phyloP scores from a whole-genome alignment of 2,113 vertebrate species.

The Seriola quinqueradiata region DNA sequence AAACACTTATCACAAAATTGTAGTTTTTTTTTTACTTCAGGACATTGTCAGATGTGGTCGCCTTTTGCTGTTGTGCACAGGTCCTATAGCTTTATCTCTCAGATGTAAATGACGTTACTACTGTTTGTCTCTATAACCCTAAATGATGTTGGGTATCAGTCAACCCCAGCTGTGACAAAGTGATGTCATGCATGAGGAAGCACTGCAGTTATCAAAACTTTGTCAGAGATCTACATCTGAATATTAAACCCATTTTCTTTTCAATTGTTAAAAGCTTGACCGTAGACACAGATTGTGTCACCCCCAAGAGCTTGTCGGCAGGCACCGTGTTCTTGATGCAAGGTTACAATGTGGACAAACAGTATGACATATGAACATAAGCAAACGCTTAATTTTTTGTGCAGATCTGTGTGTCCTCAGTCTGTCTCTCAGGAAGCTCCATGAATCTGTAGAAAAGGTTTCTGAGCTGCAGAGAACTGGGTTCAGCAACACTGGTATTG shows the following conservation, averaged over 20 bases:
- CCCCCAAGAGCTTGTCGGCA: slow-evolving; percentile 31
- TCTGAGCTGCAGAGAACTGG: slow-evolving; percentile 84
- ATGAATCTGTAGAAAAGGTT: slow-evolving; percentile 76
- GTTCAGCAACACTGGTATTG: slow-evolving; percentile 74
- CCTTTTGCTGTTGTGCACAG: slow-evolving; percentile 3
- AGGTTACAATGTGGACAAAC: slow-evolving; percentile 16
- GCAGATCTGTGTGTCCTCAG: slow-evolving; percentile 52
- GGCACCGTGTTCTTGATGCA: slow-evolving; percentile 20
- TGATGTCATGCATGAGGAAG: slow-evolving; percentile 60
- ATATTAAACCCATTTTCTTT: slow-evolving; percentile 44
- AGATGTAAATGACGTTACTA: slow-evolving; percentile 43
- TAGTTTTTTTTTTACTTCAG: slow-evolving; percentile 23
- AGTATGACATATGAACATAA: slow-evolving; percentile 39
- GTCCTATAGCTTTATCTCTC: slow-evolving; percentile 29
- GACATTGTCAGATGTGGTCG: slow-evolving; percentile 7
- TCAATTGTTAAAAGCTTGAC: slow-evolving; percentile 23
- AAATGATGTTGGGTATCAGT: slow-evolving; percentile 40
- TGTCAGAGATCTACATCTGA: slow-evolving; percentile 49
- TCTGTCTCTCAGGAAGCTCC: slow-evolving; percentile 79
- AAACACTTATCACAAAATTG: slow-evolving; percentile 12
- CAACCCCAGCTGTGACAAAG: slow-evolving; percentile 26
- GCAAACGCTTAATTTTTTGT: slow-evolving; percentile 31
- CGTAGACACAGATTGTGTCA: slow-evolving; percentile 23
- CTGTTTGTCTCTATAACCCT: slow-evolving; percentile 46
- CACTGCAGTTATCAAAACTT: slow-evolving; percentile 49